phyloP scores from a whole-genome alignment of 2,113 vertebrate genomes.

The Caranx melampygus region DNA sequence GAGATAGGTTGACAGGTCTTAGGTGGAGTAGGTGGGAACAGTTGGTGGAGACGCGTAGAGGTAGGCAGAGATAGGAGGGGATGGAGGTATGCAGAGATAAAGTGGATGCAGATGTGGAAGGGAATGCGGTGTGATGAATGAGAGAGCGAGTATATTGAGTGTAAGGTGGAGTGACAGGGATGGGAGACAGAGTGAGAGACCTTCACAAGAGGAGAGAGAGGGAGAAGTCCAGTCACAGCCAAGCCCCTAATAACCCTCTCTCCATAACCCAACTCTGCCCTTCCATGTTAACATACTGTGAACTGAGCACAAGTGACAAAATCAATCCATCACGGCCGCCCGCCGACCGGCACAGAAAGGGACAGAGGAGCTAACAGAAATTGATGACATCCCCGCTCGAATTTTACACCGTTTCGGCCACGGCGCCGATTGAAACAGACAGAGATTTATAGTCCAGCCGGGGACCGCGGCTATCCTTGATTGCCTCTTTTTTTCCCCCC shows the following conservation, averaged over 20 bases:
- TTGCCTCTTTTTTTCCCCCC: slow-evolving; percentile 89
- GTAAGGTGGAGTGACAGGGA: slow-evolving; percentile 68
- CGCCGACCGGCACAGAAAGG: slow-evolving; percentile 90
- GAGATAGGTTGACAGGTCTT: slow-evolving; percentile 41
- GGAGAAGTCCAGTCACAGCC: slow-evolving; percentile 84
- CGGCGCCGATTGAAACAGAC: slow-evolving; percentile 98
- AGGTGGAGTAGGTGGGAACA: slow-evolving; percentile 51
- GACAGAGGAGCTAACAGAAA: slow-evolving; percentile 99
- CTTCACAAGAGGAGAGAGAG: slow-evolving; percentile 56
- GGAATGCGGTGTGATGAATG: slow-evolving; percentile 70
- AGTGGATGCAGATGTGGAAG: slow-evolving; percentile 70
- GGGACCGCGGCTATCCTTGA: slow-evolving; percentile 91
- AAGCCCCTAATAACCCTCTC: slow-evolving; percentile 87
- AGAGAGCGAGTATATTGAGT: slow-evolving; percentile 59
- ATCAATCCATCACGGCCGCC: slow-evolving; percentile 94
- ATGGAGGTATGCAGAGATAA: slow-evolving; percentile 56
- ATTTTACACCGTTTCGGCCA: slow-evolving; percentile 98
- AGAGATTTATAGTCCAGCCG: slow-evolving; percentile 99
- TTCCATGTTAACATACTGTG: slow-evolving; percentile 99
- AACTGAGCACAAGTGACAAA: slow-evolving; percentile 99
- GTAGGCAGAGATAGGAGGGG: slow-evolving; percentile 49
- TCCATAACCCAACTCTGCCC: slow-evolving; percentile 95
- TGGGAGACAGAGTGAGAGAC: slow-evolving; percentile 73
- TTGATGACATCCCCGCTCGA: slow-evolving; percentile 98
- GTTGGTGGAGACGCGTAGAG: slow-evolving; percentile 52